Evolutionary conservation across 1,140 invertebrate species (phyloP).

Genomic region (Xylocopa sonorina): DNA sequence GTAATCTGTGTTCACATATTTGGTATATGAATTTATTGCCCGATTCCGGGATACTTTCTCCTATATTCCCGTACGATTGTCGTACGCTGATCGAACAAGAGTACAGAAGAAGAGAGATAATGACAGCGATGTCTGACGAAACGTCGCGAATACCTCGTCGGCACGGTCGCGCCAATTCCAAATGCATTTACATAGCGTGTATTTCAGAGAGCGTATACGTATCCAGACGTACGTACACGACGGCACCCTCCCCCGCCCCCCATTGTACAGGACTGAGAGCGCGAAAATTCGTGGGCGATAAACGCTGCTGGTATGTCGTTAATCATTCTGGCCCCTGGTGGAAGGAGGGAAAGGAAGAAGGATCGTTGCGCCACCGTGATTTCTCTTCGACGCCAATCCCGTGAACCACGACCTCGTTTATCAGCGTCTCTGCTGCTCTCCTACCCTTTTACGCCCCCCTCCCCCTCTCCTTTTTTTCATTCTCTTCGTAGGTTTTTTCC

Average conservation of each 20-base stretch:
- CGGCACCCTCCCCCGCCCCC: slow-evolving; percentile 24
- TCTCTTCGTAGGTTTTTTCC: background rate
- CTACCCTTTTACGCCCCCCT: too few species aligned
- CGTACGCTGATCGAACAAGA: slow-evolving; percentile 37
- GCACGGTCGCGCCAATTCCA: slow-evolving; percentile 68
- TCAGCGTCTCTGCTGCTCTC: slow-evolving; percentile 24
- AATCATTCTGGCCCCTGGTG: slow-evolving; percentile 62
- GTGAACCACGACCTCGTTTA: slow-evolving; percentile 57
- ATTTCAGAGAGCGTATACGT: slow-evolving; percentile 56
- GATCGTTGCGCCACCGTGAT: slow-evolving; percentile 63
- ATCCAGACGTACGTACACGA: slow-evolving; percentile 57
- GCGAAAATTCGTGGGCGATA: slow-evolving; percentile 66
- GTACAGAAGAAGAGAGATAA: slow-evolving; percentile 18
- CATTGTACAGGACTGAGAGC: slow-evolving; percentile 60
- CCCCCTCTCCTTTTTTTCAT: background rate
- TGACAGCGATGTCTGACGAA: slow-evolving; percentile 31
- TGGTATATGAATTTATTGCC: background rate
- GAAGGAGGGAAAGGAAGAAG: slow-evolving; percentile 66
- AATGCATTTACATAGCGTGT: slow-evolving; percentile 70
- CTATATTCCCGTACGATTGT: slow-evolving; percentile 13
- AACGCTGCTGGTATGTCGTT: slow-evolving; percentile 65
- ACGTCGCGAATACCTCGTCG: slow-evolving; percentile 43
- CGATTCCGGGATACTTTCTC: background rate
- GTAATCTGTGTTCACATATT: background rate
- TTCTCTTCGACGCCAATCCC: slow-evolving; percentile 59